phyloP scores from a whole-genome alignment of 2,797 vertebrate species.

The Phrynocephalus forsythii region DNA sequence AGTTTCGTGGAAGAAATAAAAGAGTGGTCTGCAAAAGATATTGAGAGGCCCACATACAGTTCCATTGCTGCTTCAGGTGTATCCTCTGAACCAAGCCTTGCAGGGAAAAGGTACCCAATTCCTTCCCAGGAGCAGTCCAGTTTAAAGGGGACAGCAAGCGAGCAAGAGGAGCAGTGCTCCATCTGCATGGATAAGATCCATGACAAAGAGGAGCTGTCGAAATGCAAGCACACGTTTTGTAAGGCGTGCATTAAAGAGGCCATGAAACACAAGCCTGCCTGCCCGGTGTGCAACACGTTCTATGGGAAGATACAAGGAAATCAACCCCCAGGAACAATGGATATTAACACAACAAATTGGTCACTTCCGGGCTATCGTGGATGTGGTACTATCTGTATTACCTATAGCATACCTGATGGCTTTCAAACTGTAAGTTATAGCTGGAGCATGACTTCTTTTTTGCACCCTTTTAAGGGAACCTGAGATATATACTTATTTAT shows the following conservation, averaged over 20 bases:
- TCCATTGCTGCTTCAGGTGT: slow-evolving; percentile 12
- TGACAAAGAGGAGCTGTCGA: slow-evolving; percentile 62
- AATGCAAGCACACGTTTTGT: slow-evolving; percentile 80
- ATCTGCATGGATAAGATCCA: slow-evolving; percentile 73
- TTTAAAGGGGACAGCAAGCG: background rate
- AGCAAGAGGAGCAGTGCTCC: slow-evolving; percentile 48
- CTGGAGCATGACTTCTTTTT: background rate
- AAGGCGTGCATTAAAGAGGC: slow-evolving; percentile 57
- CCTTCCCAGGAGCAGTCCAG: slow-evolving; percentile 6
- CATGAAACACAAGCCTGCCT: slow-evolving; percentile 63
- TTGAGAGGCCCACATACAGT: background rate
- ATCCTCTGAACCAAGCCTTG: background rate
- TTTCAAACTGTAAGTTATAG: slow-evolving; percentile 77
- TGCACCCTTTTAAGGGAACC: background rate
- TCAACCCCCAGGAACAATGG: slow-evolving; percentile 76
- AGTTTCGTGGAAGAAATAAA: slow-evolving; percentile 23
- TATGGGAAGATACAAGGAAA: slow-evolving; percentile 72
- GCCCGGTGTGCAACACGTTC: slow-evolving; percentile 69
- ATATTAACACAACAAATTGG: no score
- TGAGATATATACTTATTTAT: background rate
- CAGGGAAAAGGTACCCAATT: background rate
- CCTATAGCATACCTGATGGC: slow-evolving; percentile 4
- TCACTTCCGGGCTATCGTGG: slow-evolving; percentile 54
- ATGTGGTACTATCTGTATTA: slow-evolving; percentile 70
- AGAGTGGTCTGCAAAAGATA: background rate